Evolutionary conservation across 2,888 invertebrate genomes (phyloP), one percentile per base, ranked within the genome.

Genomic region (Podabrus alpinus): DNA sequence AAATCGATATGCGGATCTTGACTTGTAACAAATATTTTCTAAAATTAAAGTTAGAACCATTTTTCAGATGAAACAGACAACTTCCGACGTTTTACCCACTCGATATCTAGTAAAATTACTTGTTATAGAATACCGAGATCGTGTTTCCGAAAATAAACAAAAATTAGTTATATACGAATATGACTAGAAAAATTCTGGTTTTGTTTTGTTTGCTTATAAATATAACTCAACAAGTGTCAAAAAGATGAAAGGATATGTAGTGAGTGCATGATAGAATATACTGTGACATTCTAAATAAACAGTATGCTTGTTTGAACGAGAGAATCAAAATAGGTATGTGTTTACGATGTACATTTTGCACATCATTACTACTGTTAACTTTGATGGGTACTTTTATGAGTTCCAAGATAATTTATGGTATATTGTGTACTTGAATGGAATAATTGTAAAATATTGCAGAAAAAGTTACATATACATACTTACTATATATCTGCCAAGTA

Each of bases 291-390:
- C 68, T 73, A 73, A 76, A 76, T 73, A 73, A 73, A 76, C 73
- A 71, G 59, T 15, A 19, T 66, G 67, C 70, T 64, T 76, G 70
- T 75, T 75, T 69, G 72, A 68, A 62, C 69, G 45, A 59, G 66
- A 61, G 15, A 66, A 67, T 72, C 67, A 72, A 76, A 78, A 79
- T 77, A 76, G 73, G 73, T 75, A 59, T 66, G 77, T 72, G 77
- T 75, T 77, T 78, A 78, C 74, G 78, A 79, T 73, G 75, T 76
- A 73, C 79, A 77, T 45, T 78, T 78, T 79, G 71, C 77, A 74
- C 74, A 74, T 79, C 79, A 77, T 78, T 79, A 79, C 77, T 62
- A 71, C 72, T 69, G 68, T 60, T 66, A 59, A 73, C 79, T 79
- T 79, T 79, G 79, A 79, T 72, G 78, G 45, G 45, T 71, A 66